phyloP scores from a whole-genome alignment of 92 coral and sea anemone genomes.

The Phymanthus crucifer region DNA sequence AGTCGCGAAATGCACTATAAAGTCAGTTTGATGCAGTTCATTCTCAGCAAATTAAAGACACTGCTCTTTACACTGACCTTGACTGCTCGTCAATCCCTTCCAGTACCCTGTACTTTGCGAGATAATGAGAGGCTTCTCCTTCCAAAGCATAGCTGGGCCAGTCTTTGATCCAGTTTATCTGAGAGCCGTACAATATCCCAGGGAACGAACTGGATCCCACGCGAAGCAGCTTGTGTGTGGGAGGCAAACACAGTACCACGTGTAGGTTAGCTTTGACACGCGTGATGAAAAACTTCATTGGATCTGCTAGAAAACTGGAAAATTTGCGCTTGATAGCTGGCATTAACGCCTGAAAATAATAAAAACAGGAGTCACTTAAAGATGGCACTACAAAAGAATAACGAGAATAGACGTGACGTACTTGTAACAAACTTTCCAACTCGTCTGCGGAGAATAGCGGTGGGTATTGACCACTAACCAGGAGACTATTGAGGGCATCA shows the following conservation, averaged over 20 bases:
- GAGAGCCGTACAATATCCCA: constrained; percentile 92
- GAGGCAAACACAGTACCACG: constrained; percentile 86
- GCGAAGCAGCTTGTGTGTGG: constrained; percentile 78
- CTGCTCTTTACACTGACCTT: constrained; percentile 32
- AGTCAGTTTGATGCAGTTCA: too few species aligned
- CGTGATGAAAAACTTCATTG: constrained; percentile 96
- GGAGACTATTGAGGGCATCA: constrained; percentile 93
- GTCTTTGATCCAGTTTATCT: constrained; percentile 90
- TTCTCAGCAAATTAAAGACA: too few species aligned
- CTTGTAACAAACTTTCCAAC: constrained; percentile 92
- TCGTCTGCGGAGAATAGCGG: constrained; percentile 97
- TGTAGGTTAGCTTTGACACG: constrained; percentile 96
- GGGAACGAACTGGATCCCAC: constrained; percentile 68
- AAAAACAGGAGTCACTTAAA: neutral
- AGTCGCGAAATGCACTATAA: too few species aligned
- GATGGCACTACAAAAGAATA: neutral
- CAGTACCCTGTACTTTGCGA: constrained; percentile 73
- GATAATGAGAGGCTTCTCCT: constrained; percentile 89
- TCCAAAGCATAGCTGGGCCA: constrained; percentile 95
- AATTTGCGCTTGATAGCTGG: constrained; percentile 98
- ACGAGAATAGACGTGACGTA: constrained; percentile 23
- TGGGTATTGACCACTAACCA: constrained; percentile 93
- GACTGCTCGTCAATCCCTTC: constrained; percentile 71
- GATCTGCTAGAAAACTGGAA: constrained; percentile 96
- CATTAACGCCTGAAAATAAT: constrained; percentile 78